phyloP scores from a whole-genome alignment of 2,797 vertebrate species.

The Tenualosa ilisha region DNA sequence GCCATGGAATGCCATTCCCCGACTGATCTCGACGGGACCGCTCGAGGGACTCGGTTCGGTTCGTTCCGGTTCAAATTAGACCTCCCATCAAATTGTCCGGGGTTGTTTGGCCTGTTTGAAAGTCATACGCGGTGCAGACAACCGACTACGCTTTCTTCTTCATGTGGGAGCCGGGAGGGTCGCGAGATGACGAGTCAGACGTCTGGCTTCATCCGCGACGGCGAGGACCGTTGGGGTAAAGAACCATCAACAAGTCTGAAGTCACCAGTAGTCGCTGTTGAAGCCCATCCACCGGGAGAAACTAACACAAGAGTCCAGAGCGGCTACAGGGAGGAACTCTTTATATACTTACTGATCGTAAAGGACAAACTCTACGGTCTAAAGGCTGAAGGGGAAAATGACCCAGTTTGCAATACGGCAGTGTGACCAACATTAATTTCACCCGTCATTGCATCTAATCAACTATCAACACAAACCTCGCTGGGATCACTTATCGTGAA shows the following conservation, averaged over 20 bases:
- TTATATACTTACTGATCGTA: neutral
- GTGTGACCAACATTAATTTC: neutral
- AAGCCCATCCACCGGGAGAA: neutral
- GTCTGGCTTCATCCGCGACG: neutral
- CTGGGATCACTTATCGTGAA: neutral
- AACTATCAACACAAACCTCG: neutral
- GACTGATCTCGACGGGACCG: neutral
- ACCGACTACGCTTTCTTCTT: neutral
- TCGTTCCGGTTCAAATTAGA: neutral
- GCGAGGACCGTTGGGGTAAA: neutral
- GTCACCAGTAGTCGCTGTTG: neutral
- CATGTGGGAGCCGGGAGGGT: neutral
- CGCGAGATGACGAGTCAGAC: neutral
- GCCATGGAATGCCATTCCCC: constrained; percentile 79
- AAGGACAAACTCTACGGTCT: neutral
- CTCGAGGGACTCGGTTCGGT: neutral
- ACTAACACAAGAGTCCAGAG: neutral
- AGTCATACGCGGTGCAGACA: neutral
- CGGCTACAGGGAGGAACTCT: neutral
- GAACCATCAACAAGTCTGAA: neutral
- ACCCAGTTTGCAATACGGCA: constrained; percentile 2
- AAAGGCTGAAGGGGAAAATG: neutral
- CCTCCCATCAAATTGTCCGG: neutral
- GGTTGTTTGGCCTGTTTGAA: neutral
- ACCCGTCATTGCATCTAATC: neutral